Percentiles rank a stretch among this genome's conserved stretches.
Conservation (phyloP, 2,888 invertebrate genomes). For the Gymnosoma rotundatum region DNA sequence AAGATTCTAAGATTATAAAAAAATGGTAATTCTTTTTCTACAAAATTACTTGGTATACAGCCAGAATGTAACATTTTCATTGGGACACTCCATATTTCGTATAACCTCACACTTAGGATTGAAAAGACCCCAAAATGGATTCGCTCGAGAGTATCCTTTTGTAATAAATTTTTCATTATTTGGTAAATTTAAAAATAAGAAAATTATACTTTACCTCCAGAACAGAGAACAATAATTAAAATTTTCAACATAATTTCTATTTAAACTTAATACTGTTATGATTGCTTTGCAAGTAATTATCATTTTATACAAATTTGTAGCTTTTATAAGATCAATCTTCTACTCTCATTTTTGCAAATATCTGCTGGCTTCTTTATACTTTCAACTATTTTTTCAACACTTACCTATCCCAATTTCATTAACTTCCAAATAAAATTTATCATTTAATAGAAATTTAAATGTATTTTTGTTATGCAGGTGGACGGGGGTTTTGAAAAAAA, state of each 20-base stretch:
- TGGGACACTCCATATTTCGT: conserved; percentile 83
- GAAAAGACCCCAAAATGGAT: conserved; percentile 73
- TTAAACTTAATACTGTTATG: conserved; percentile 22
- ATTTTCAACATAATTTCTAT: conserved; percentile 33
- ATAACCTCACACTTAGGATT: conserved; percentile 75
- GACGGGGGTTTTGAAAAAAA: background rate
- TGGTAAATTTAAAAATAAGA: background rate
- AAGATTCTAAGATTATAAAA: background rate
- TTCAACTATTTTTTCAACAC: conserved; percentile 11
- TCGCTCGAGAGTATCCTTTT: conserved; percentile 58
- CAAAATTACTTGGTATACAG: conserved; percentile 84
- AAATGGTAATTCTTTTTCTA: background rate
- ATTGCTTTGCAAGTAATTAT: conserved; percentile 18
- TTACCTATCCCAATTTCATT: conserved; percentile 34
- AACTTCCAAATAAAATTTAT: background rate
- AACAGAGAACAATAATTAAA: conserved; percentile 34
- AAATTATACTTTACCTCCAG: conserved; percentile 45
- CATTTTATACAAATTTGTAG: conserved; percentile 4
- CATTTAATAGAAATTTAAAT: conserved; percentile 30
- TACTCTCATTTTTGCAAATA: background rate
- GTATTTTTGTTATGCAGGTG: background rate
- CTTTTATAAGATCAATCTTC: conserved; percentile 49
- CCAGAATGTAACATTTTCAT: conserved; percentile 85
- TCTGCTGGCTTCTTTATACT: background rate
- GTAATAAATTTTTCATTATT: background rate